Evolutionary conservation across 2,888 invertebrate species (phyloP).

Genomic region (Brenthis hecate): DNA sequence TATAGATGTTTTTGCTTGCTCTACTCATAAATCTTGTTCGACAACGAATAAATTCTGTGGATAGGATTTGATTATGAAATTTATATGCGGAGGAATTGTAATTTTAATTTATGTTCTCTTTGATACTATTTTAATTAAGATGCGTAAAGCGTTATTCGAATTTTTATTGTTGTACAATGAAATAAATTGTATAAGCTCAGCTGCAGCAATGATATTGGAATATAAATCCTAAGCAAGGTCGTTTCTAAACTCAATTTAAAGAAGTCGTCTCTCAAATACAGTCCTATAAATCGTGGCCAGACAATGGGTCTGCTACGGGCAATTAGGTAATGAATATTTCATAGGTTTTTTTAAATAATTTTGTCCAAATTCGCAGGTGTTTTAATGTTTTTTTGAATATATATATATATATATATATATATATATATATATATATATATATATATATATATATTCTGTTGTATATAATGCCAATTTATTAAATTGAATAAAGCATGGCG

Average conservation of each 20-base stretch:
- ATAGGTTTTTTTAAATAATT: constrained; percentile 53
- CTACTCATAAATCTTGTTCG: not conserved
- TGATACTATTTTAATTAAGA: constrained; percentile 53
- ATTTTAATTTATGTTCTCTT: constrained; percentile 60
- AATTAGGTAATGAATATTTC: constrained; percentile 69
- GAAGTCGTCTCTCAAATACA: constrained; percentile 25
- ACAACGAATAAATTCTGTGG: constrained; percentile 3
- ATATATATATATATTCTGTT: too few relatives aligned
- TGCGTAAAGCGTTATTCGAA: constrained; percentile 51
- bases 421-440: too few relatives aligned
- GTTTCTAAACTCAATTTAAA: constrained; percentile 44
- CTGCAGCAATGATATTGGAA: constrained; percentile 55
- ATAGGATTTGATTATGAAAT: not conserved
- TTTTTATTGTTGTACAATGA: constrained; percentile 62
- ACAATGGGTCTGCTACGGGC: constrained; percentile 59
- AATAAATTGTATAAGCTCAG: constrained; percentile 62
- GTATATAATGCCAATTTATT: too few relatives aligned
- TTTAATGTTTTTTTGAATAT: constrained; percentile 22
- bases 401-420: too few relatives aligned
- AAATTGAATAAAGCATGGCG: too few relatives aligned
- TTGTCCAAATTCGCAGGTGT: constrained; percentile 42
- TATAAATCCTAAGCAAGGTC: constrained; percentile 64
- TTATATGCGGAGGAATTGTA: not conserved
- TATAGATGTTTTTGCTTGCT: too few relatives aligned
- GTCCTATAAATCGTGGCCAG: constrained; percentile 62